Evolutionary conservation across 2,797 vertebrate genomes (phyloP).

Genomic region (Halcyon badia): DNA sequence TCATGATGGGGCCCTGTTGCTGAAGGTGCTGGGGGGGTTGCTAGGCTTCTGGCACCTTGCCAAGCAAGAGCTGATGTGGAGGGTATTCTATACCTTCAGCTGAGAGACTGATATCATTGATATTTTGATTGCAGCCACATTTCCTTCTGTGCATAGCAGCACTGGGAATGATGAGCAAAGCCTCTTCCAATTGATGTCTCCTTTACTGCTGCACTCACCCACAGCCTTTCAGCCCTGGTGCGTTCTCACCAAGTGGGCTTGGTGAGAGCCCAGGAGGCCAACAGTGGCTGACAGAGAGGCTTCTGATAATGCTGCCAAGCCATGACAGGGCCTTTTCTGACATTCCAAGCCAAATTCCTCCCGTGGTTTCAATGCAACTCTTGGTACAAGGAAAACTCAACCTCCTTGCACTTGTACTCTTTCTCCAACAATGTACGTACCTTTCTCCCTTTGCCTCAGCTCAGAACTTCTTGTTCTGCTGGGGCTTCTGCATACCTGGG

Average conservation of each 20-base stretch:
- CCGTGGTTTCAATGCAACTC: not conserved
- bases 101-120: not conserved
- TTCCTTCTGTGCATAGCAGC: not conserved
- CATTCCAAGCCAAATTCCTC: not conserved
- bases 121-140: not conserved
- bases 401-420: not conserved
- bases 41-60: accelerated
- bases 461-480: conserved; percentile 57
- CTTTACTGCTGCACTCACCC: not conserved
- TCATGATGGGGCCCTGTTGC: not conserved
- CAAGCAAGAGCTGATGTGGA: not conserved
- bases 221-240: not conserved
- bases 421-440: not conserved
- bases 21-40: not conserved
- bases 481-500: not conserved
- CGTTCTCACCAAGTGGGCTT: not conserved
- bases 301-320: not conserved
- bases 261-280: not conserved
- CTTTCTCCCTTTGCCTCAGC: not conserved
- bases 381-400: not conserved
- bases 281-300: not conserved
- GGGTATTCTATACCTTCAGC: not conserved
- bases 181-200: not conserved
- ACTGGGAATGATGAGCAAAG: not conserved
- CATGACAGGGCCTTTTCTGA: not conserved